Conservation (phyloP, 92 coral and sea anemone genomes). For the Heteractis magnifica region DNA sequence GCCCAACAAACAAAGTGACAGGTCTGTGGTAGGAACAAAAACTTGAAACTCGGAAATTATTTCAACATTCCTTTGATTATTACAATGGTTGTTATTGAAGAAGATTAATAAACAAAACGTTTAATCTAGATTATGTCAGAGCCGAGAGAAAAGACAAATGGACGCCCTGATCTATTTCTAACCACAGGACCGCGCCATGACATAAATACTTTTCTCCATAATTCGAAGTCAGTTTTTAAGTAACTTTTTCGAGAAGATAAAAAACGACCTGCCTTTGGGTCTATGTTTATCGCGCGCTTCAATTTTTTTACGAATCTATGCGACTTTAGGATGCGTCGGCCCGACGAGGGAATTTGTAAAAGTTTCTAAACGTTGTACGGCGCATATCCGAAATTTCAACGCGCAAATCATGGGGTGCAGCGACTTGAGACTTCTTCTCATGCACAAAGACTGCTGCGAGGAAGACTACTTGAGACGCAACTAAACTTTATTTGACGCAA, state of each 20-base stretch:
- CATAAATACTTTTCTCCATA: background rate
- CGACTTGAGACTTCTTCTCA: too few species aligned
- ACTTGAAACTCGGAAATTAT: background rate
- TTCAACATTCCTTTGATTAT: slow-evolving; percentile 2
- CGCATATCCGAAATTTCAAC: too few species aligned
- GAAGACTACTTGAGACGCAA: too few species aligned
- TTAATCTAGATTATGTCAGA: slow-evolving; percentile 3
- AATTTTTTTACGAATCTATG: too few species aligned
- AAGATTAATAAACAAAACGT: slow-evolving; percentile 6
- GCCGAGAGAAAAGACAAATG: background rate
- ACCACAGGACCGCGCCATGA: background rate
- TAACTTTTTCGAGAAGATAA: too few species aligned
- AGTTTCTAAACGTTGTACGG: too few species aligned
- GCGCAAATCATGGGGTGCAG: too few species aligned
- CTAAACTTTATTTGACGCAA: background rate
- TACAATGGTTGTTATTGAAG: slow-evolving; percentile 14
- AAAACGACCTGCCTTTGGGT: too few species aligned
- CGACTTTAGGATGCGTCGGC: too few species aligned
- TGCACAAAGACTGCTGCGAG: too few species aligned
- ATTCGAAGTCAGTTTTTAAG: background rate
- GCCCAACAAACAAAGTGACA: background rate
- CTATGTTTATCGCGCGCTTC: too few species aligned
- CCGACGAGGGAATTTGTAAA: too few species aligned
- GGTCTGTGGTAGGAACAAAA: slow-evolving; percentile 2
- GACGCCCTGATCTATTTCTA: background rate